These are phyloP conservation scores for Drosophila dunni DNA, from an alignment of 1,140 invertebrate genomes.

Conservation along the genomic window DNA sequence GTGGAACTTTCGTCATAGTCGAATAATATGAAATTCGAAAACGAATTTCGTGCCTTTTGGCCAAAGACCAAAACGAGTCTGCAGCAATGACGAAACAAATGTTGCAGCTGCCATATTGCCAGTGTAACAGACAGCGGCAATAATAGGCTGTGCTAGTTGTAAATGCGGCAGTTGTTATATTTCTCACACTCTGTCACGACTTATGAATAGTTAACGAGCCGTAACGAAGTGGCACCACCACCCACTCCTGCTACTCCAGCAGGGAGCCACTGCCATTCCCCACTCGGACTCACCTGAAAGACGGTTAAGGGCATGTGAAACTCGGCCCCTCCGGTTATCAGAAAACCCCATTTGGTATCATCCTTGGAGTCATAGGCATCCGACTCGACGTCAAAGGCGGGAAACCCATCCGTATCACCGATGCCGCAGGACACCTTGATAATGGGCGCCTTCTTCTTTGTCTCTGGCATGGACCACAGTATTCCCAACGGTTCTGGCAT, in stretches of 20 bases:
- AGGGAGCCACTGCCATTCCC: neutral
- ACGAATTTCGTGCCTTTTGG: conserved; percentile 43
- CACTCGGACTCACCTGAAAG: conserved; percentile 88
- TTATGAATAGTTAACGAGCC: conserved; percentile 33
- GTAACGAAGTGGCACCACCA: conserved; percentile 20
- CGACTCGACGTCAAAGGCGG: conserved; percentile 80
- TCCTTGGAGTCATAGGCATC: conserved; percentile 75
- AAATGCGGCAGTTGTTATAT: conserved; percentile 1
- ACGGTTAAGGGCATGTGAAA: conserved; percentile 92
- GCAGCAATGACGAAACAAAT: conserved; percentile 50
- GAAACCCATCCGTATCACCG: conserved; percentile 81
- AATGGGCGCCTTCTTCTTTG: conserved; percentile 72
- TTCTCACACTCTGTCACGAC: conserved; percentile 1
- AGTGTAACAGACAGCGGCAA: conserved; percentile 1
- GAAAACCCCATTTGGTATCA: conserved; percentile 90
- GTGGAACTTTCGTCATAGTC: conserved; percentile 60
- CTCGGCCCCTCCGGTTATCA: conserved; percentile 92
- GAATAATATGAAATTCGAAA: conserved; percentile 55
- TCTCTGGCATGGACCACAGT: conserved; percentile 65
- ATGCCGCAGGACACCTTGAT: conserved; percentile 83
- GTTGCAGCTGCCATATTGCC: conserved; percentile 53
- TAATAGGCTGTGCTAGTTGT: neutral
- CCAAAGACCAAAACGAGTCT: conserved; percentile 44
- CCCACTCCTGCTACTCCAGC: neutral
- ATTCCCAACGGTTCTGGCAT: conserved; percentile 68